Base-by-base conservation (phyloP, 2,797 vertebrate genomes). In the Chaenodraco wilsoni region DNA sequence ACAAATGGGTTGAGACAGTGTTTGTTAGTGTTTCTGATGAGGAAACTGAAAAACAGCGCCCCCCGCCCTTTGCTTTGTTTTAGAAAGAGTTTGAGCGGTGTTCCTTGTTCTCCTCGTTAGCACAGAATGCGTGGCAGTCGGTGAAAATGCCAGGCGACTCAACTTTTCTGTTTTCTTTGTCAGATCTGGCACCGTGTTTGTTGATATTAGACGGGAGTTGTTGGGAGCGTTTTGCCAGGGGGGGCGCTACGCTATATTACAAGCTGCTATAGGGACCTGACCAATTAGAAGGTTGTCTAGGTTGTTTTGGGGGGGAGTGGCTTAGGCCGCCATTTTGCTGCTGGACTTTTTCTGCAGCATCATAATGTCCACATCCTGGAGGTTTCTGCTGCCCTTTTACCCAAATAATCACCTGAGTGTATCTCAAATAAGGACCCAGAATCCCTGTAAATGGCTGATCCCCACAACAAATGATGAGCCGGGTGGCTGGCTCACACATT, bases 11-110 rank as follows among this genome's bases (percentile, higher is more conserved):
- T 68, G n/a, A 81, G 78, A 84, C 81, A 72, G 52, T 88, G 85
- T 88, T 84, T 90, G 84, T 83, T 45, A 41, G 79, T 85, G 76
- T 88, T 87, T 64, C 84, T 85, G 85, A 89, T 83, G 72, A 86
- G 86, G 84, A 83, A 81, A 77, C 65, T 69, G 65, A 66, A 80
- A 76, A 66, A 69, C 43, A 67, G 21, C 10, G 1, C 50, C 58
- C 43, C n/a, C 27, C 11, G 19, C 5, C 19, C 19, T 13, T 66
- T 4, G 31, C 65, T 70, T 76, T 71, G 65, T 73, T 58, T 83
- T 56, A 63, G 76, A 58, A 49, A 61, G 55, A 17, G 60, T 52
- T 73, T 62, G 43, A 61, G 58, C 19, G 49, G n/a, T 41, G 80
- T 82, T 64, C 64, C 11, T 69, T 78, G 76, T 78, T 73, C 59